Base-by-base conservation (phyloP, 2,113 vertebrate genomes). In the Eudyptes chrysolophus region DNA sequence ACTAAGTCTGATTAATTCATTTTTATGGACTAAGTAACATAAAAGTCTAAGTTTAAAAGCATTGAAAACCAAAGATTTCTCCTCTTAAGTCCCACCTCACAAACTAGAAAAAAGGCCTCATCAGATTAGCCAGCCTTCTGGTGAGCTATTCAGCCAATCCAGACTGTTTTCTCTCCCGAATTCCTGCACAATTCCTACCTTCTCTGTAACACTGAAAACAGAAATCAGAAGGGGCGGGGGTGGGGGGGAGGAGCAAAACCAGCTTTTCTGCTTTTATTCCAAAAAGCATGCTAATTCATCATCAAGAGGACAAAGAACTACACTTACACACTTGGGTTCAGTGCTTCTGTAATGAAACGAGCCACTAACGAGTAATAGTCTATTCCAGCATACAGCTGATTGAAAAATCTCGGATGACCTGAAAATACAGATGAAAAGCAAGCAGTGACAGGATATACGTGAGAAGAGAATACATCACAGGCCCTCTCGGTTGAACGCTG, bases 321-420 rank as follows among this genome's bases (percentile, higher is more conserved):
- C 49, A 99, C 99, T 99, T 98, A 99, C 99, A 99, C 94, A 74
- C 98, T 99, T 84, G 99, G 98, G 84, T 99, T 99, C 75, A 99
- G 87, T 20, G 99, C 98, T 95, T 99, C 99, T 19, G 98, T 98
- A 79, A 99, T 98, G 96, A 99, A 99, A 83, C 99, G 98, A 51
- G 98, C 99, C 49, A 97, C 99, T 97, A 99, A 97, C 0, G 99
- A 98, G 89, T 99, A 99, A 94, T 99, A 98, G 96, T 99, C 99
- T 94, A 99, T 96, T 52, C 99, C 99, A 84, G 98, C 98, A 75
- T 99, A 99, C 55, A 99, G 96, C 76, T 99, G 99, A 98, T 99
- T 99, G 97, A 99, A 99, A 98, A 99, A 99, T 89, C 98, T 98
- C 36, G 98, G 99, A 58, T 99, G 99, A 93, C 97, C 99, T 99